Evolutionary conservation across 2,797 vertebrate species (phyloP).

Genomic region (Falco concolor): DNA sequence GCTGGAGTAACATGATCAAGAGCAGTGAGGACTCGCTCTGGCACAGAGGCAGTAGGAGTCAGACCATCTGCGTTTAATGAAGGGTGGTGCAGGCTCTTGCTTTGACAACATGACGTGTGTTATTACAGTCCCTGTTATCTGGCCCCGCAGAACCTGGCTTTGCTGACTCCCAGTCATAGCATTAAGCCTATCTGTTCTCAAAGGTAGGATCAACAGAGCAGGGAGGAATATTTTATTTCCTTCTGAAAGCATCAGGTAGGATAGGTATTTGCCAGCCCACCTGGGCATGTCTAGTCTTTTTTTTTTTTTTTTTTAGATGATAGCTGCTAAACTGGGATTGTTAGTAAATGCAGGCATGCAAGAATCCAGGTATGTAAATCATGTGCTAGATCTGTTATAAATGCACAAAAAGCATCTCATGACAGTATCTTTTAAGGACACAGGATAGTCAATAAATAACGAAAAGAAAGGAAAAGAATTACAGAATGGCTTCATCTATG

Average conservation of each 20-base stretch:
- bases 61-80: fast-evolving
- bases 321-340: neutral
- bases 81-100: neutral
- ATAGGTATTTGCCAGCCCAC: neutral
- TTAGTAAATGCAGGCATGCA: neutral
- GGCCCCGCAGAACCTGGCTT: neutral
- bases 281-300: neutral
- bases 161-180: neutral
- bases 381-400: neutral
- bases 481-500: neutral
- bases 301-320: neutral
- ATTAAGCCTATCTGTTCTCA: neutral
- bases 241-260: neutral
- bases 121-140: neutral
- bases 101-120: neutral
- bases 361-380: neutral
- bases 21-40: neutral
- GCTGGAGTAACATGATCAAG: neutral
- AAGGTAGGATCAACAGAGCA: neutral
- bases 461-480: neutral
- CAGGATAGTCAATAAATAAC: neutral
- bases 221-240: neutral
- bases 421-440: neutral
- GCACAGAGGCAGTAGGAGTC: neutral
- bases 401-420: neutral